Conservation (phyloP, 2,797 vertebrate species). For the Pelobates cultripes region DNA sequence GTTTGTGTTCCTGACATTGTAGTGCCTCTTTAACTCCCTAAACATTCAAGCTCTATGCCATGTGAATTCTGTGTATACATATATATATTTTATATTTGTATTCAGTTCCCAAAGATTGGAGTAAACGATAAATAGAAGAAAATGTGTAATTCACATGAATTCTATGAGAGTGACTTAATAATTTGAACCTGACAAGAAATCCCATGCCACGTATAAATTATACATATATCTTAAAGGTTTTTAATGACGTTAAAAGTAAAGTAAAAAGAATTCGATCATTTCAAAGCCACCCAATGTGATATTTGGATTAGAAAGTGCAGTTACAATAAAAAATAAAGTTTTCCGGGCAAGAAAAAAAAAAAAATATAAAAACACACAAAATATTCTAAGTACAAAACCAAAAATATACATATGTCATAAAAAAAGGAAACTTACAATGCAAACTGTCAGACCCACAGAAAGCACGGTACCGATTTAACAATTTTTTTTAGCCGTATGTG, state of each 20-base stretch:
- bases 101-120: too few species aligned
- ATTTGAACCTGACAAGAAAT: background rate
- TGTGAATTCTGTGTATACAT: too few species aligned
- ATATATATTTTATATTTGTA: too few species aligned
- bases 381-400: constrained; percentile 37
- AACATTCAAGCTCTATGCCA: too few species aligned
- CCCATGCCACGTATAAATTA: background rate
- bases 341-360: background rate
- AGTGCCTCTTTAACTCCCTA: too few species aligned
- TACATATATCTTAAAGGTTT: constrained; percentile 24
- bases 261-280: constrained; percentile 30
- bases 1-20: too few species aligned
- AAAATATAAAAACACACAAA: constrained; percentile 34
- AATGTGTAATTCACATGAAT: background rate
- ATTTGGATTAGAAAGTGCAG: constrained; percentile 33
- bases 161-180: background rate
- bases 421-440: background rate
- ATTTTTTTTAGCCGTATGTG: background rate
- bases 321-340: constrained; percentile 8
- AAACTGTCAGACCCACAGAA: background rate
- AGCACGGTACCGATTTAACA: background rate
- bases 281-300: constrained; percentile 11
- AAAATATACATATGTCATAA: constrained; percentile 42
- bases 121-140: too few species aligned
- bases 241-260: constrained; percentile 36